These are phyloP conservation scores for Panulirus ornatus DNA, from an alignment of 1,140 invertebrate genomes.

Conservation along the genomic window DNA sequence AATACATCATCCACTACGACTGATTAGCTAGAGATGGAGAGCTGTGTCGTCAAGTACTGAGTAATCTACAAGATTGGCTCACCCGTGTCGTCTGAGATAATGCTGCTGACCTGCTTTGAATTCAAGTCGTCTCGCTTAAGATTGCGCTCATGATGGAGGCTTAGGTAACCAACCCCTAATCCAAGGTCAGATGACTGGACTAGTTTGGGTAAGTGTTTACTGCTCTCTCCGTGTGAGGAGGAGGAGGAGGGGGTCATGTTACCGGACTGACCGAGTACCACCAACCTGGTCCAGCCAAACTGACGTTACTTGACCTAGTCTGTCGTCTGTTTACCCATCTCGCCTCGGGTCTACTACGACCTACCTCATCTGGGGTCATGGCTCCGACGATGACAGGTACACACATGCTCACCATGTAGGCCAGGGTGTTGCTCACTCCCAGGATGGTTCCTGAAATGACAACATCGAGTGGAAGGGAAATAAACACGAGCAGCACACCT, in stretches of 20 bases:
- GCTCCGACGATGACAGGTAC: slow-evolving; percentile 56
- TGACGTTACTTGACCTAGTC: too few relatives aligned
- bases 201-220: too few relatives aligned
- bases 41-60: not conserved
- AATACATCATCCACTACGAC: not conserved
- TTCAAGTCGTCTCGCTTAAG: too few relatives aligned
- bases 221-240: too few relatives aligned
- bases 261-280: too few relatives aligned
- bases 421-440: slow-evolving; percentile 52
- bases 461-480: too few relatives aligned
- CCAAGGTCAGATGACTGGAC: too few relatives aligned
- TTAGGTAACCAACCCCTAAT: too few relatives aligned
- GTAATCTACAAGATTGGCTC: not conserved
- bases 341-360: not conserved
- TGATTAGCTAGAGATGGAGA: not conserved
- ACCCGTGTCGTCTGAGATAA: not conserved
- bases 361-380: slow-evolving; percentile 49
- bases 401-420: slow-evolving; percentile 45
- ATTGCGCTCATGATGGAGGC: too few relatives aligned
- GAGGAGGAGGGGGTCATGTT: too few relatives aligned
- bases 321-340: not conserved
- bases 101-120: not conserved
- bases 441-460: slow-evolving; percentile 27
- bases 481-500: too few relatives aligned
- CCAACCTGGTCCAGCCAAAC: too few relatives aligned